A percentile compares a stretch with the other conserved stretches of the same genome.
Conservation (phyloP, 2,888 invertebrate species). For the Tinea pellionella region DNA sequence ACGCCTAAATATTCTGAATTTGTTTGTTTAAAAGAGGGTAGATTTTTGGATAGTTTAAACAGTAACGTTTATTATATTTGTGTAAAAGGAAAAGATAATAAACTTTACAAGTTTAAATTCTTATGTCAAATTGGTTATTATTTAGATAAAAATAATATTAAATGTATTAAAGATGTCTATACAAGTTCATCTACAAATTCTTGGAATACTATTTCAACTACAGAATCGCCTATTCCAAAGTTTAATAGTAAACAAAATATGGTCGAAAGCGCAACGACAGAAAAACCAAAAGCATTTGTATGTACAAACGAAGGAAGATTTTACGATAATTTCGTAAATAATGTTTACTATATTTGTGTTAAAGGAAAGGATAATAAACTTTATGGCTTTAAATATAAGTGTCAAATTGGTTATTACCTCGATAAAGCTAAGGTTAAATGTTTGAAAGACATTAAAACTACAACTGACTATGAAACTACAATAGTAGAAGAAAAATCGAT, state of each 20-base stretch:
- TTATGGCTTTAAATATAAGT: slow-evolving; percentile 46
- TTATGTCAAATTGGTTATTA: slow-evolving; percentile 42
- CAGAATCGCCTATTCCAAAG: too few relatives aligned
- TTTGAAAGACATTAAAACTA: slow-evolving; percentile 13
- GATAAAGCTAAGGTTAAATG: slow-evolving; percentile 39
- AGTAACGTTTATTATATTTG: slow-evolving; percentile 58
- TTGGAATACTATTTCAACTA: background rate
- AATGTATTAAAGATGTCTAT: slow-evolving; percentile 25
- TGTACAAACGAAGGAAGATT: slow-evolving; percentile 38
- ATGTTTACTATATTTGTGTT: slow-evolving; percentile 55
- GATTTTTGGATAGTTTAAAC: slow-evolving; percentile 41
- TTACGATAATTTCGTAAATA: slow-evolving; percentile 37
- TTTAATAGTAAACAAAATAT: too few relatives aligned
- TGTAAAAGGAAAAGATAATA: slow-evolving; percentile 28
- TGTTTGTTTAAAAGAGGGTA: slow-evolving; percentile 47
- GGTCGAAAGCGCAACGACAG: background rate
- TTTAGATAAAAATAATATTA: slow-evolving; percentile 37
- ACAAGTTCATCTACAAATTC: too few relatives aligned
- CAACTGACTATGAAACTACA: background rate
- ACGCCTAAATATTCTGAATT: slow-evolving; percentile 46
- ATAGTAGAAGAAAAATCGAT: background rate
- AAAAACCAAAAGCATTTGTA: background rate
- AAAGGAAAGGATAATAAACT: slow-evolving; percentile 28
- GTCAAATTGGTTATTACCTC: slow-evolving; percentile 40
- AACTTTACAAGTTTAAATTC: slow-evolving; percentile 43